Evolutionary conservation across 2,113 vertebrate species (phyloP).

Genomic region (Hippocampus comes): DNA sequence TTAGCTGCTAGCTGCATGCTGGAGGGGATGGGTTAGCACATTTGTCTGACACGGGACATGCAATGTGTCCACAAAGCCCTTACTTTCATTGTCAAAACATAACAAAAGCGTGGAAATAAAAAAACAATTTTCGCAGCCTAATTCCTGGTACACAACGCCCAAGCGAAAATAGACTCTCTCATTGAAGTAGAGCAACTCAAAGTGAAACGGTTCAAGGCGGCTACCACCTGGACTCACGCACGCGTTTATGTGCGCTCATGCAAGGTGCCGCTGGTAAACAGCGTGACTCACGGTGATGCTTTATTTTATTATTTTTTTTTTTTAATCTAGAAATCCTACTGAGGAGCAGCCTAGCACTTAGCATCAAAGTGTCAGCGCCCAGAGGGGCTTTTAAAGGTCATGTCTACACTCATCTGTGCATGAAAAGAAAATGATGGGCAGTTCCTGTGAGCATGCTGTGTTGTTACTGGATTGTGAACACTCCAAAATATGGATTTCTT

Average conservation of each 20-base stretch:
- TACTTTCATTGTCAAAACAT: background rate
- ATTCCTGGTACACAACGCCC: background rate
- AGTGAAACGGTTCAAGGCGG: conserved; percentile 1
- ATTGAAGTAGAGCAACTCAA: background rate
- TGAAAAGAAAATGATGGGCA: background rate
- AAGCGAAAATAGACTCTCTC: background rate
- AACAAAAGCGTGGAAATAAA: background rate
- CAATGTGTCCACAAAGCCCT: background rate
- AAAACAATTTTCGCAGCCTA: background rate
- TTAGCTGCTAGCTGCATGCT: too few species aligned
- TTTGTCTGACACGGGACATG: too few species aligned
- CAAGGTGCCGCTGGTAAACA: conserved; percentile 2
- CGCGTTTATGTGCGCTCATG: background rate
- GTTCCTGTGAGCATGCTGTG: background rate
- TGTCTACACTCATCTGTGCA: background rate
- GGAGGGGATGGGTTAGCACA: too few species aligned
- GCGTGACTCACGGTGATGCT: background rate
- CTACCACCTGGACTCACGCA: conserved; percentile 2
- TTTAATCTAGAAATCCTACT: background rate
- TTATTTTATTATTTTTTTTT: background rate
- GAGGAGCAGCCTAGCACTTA: background rate
- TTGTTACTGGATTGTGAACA: background rate
- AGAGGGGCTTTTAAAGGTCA: conserved; percentile 6
- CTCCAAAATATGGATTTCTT: too few species aligned
- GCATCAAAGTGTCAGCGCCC: conserved; percentile 6